Conservation (phyloP, 2,113 vertebrate species). For the Platysteira castanea region DNA sequence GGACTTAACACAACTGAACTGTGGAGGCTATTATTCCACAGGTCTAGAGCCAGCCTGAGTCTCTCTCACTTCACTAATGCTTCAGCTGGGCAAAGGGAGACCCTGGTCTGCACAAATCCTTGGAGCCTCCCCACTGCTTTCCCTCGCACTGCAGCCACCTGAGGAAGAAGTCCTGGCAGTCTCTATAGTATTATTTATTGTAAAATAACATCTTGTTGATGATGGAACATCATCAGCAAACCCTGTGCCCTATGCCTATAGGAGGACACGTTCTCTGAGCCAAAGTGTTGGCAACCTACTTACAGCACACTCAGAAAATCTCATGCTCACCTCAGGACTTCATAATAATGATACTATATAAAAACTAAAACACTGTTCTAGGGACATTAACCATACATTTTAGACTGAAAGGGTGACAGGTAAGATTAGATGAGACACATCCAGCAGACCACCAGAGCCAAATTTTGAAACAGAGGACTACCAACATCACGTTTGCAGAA, state of each 20-base stretch:
- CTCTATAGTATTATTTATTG: background rate
- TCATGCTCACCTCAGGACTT: background rate
- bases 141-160: background rate
- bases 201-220: background rate
- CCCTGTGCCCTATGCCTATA: background rate
- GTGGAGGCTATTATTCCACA: background rate
- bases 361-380: background rate
- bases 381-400: background rate
- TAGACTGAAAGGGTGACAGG: background rate
- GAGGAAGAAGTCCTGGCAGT: background rate
- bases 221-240: background rate
- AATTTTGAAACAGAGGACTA: background rate
- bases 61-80: background rate
- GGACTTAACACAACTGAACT: background rate
- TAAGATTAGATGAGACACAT: background rate
- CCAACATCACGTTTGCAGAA: background rate
- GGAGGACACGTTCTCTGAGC: background rate
- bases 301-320: background rate
- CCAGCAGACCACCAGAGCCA: background rate
- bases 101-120: background rate
- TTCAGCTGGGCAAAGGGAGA: background rate
- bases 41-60: background rate
- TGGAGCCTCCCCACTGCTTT: background rate
- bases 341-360: background rate
- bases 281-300: background rate